Conservation (phyloP, 1,140 invertebrate species). For the Drosophila rufa region DNA sequence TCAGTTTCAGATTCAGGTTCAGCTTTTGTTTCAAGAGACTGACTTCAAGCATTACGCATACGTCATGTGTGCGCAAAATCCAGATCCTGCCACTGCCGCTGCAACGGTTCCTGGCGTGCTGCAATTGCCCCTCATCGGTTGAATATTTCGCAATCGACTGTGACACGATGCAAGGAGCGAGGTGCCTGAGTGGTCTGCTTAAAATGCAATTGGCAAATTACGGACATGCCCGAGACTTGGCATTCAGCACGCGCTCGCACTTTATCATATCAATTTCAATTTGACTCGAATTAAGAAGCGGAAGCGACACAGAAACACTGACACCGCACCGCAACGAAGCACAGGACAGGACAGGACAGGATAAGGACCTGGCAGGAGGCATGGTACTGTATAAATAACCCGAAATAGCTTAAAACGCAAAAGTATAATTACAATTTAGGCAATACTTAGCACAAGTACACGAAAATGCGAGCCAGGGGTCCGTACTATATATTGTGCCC, state of each 20-base stretch:
- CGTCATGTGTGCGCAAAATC: slow-evolving; percentile 34
- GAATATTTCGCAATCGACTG: slow-evolving; percentile 44
- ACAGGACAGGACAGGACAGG: slow-evolving; percentile 24
- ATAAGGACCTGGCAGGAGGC: neutral
- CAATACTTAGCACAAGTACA: slow-evolving; percentile 73
- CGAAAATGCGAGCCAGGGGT: slow-evolving; percentile 44
- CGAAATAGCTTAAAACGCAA: slow-evolving; percentile 72
- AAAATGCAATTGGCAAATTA: slow-evolving; percentile 81
- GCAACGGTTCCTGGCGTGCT: slow-evolving; percentile 1
- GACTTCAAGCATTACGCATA: slow-evolving; percentile 40
- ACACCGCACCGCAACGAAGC: slow-evolving; percentile 29
- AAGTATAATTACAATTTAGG: slow-evolving; percentile 82
- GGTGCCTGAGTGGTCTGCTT: slow-evolving; percentile 49
- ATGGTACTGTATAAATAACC: slow-evolving; percentile 55
- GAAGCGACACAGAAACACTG: slow-evolving; percentile 26
- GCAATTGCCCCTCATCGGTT: slow-evolving; percentile 26
- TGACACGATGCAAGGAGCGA: slow-evolving; percentile 28
- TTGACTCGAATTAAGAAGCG: slow-evolving; percentile 51
- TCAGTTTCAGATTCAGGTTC: neutral
- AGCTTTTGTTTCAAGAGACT: slow-evolving; percentile 13
- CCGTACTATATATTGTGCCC: slow-evolving; percentile 14
- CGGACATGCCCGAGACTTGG: slow-evolving; percentile 55
- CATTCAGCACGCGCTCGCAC: slow-evolving; percentile 51
- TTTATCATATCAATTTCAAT: slow-evolving; percentile 82
- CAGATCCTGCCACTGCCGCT: neutral